Evolutionary conservation across 1,140 invertebrate species (phyloP).

Genomic region (Cephus cinctus): DNA sequence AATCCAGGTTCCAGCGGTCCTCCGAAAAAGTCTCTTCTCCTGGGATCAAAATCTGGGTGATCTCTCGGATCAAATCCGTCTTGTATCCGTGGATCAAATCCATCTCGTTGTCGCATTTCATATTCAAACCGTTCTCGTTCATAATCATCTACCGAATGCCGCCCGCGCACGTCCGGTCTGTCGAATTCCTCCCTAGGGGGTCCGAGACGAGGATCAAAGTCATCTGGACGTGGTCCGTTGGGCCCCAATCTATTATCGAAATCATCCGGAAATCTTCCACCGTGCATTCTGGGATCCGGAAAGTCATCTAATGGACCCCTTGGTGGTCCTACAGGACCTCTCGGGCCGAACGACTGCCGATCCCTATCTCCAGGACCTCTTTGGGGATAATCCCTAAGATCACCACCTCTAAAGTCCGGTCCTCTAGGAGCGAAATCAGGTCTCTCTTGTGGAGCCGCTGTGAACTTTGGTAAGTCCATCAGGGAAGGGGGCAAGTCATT

Average conservation of each 20-base stretch:
- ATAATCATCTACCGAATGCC: slow-evolving; percentile 44
- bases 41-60: slow-evolving; percentile 45
- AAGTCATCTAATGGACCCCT: slow-evolving; percentile 42
- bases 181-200: slow-evolving; percentile 44
- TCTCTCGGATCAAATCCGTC: slow-evolving; percentile 32
- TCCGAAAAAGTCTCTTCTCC: slow-evolving; percentile 48
- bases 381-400: too few species aligned
- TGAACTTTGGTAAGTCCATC: slow-evolving; percentile 48
- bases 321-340: slow-evolving; percentile 27
- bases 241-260: slow-evolving; percentile 41
- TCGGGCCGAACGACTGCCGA: slow-evolving; percentile 35
- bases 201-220: slow-evolving; percentile 45
- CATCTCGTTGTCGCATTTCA: slow-evolving; percentile 44
- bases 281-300: slow-evolving; percentile 35
- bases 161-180: slow-evolving; percentile 37
- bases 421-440: slow-evolving; percentile 33
- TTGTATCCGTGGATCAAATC: slow-evolving; percentile 32
- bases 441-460: slow-evolving; percentile 31
- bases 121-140: slow-evolving; percentile 49
- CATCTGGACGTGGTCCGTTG: slow-evolving; percentile 44
- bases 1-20: slow-evolving; percentile 45
- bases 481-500: slow-evolving; percentile 41
- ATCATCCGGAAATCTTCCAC: slow-evolving; percentile 39
- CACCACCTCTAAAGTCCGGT: not conserved
- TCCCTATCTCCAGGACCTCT: slow-evolving; percentile 30